These are phyloP conservation scores for Nasonia giraulti DNA, from an alignment of 1,140 invertebrate species.

Conservation along the genomic window DNA sequence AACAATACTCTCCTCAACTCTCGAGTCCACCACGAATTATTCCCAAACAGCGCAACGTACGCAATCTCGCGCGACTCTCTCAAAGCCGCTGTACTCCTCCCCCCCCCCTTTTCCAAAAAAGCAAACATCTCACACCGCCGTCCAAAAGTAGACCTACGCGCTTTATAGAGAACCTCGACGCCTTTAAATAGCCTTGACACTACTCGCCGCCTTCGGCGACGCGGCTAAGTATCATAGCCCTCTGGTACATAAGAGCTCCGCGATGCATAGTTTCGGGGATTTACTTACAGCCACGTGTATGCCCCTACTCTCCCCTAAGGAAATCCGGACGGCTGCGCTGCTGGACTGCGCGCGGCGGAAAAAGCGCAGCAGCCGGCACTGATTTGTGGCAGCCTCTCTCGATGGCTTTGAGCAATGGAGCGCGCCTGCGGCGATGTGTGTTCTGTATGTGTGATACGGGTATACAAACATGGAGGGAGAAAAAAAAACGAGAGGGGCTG, in stretches of 20 bases:
- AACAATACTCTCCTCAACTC: too few relatives aligned
- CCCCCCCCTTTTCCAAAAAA: neutral
- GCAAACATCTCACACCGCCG: neutral
- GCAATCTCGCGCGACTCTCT: too few relatives aligned
- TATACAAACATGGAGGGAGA: neutral
- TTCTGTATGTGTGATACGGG: neutral
- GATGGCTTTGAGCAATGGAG: neutral
- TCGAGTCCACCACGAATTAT: too few relatives aligned
- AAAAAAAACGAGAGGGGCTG: neutral
- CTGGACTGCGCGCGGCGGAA: neutral
- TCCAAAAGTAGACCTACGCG: too few relatives aligned
- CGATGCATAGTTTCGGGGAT: neutral
- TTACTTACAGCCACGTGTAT: neutral
- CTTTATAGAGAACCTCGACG: neutral
- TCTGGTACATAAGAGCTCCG: too few relatives aligned
- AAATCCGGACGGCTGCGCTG: conserved; percentile 4
- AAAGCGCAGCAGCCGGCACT: neutral
- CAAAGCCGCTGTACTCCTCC: too few relatives aligned
- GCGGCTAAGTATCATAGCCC: neutral
- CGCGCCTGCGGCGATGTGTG: neutral
- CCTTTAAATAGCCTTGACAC: conserved; percentile 1
- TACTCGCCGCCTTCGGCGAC: neutral
- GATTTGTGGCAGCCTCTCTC: neutral
- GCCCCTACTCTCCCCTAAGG: neutral
- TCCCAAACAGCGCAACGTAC: too few relatives aligned